A percentile compares a stretch with the other conserved stretches of the same genome.
Evolutionary conservation across 2,888 invertebrate species (phyloP).

Genomic region (Carabus problematicus): DNA sequence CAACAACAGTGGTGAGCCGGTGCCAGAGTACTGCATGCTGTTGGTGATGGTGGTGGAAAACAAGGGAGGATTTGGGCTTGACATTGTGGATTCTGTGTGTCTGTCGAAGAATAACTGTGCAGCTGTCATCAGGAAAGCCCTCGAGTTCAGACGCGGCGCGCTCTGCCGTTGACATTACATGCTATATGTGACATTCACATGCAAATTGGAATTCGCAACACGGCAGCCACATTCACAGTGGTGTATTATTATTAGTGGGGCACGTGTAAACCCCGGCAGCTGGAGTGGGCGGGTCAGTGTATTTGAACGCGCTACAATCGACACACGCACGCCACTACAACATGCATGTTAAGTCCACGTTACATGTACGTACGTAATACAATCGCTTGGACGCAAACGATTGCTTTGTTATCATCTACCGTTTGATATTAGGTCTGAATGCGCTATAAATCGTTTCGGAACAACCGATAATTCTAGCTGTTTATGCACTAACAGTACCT

Average conservation of each 20-base stretch:
- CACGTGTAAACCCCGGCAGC: constrained; percentile 15
- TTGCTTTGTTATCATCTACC: too few relatives aligned
- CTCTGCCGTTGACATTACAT: constrained; percentile 27
- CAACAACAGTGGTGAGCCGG: too few relatives aligned
- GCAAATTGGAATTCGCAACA: constrained; percentile 38
- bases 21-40: too few relatives aligned
- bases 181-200: constrained; percentile 37
- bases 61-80: too few relatives aligned
- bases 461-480: too few relatives aligned
- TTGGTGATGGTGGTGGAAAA: too few relatives aligned
- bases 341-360: constrained; percentile 1
- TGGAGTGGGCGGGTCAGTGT: neutral
- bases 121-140: constrained; percentile 33
- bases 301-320: neutral
- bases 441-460: too few relatives aligned
- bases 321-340: neutral
- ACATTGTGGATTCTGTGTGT: too few relatives aligned
- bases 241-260: constrained; percentile 23
- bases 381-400: too few relatives aligned
- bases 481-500: too few relatives aligned
- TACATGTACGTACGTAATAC: neutral
- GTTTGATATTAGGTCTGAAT: too few relatives aligned
- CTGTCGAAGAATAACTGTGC: constrained; percentile 30
- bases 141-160: constrained; percentile 12
- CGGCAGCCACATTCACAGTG: constrained; percentile 25